Percentiles rank a stretch among this genome's conserved stretches.
Evolutionary conservation across 2,797 vertebrate genomes (phyloP).

Genomic region (Emydoidea blandingii): DNA sequence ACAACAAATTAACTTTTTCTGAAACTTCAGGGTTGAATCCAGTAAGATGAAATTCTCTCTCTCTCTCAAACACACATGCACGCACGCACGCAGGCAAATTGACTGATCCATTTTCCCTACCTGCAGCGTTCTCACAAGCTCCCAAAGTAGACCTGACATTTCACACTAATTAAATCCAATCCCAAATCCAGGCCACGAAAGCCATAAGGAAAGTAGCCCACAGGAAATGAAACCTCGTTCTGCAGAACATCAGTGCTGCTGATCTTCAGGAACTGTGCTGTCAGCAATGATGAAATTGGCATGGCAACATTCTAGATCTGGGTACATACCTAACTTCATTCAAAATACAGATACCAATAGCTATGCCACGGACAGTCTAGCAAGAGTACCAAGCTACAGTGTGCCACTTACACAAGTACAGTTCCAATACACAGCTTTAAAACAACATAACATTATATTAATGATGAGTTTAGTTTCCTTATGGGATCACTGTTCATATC

Average conservation of each 20-base stretch:
- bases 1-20: not conserved
- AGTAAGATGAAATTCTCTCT: not conserved
- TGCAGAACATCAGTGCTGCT: not conserved
- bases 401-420: not conserved
- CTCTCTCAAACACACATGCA: not conserved
- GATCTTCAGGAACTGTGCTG: not conserved
- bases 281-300: not conserved
- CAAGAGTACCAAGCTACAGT: not conserved
- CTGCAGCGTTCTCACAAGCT: not conserved
- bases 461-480: not conserved
- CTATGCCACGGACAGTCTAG: not conserved
- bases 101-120: not conserved
- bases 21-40: not conserved
- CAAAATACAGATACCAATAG: accelerated
- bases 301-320: not conserved
- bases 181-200: not conserved
- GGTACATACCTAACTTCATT: not conserved
- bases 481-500: not conserved
- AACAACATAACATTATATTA: not conserved
- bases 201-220: not conserved
- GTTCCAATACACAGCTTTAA: not conserved
- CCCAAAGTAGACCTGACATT: not conserved
- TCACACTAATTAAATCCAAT: not conserved
- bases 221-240: not conserved
- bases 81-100: not conserved